Evolutionary conservation across 2,113 vertebrate species (phyloP), one percentile per base, ranked within the genome.

Genomic region (Pseudonaja textilis): DNA sequence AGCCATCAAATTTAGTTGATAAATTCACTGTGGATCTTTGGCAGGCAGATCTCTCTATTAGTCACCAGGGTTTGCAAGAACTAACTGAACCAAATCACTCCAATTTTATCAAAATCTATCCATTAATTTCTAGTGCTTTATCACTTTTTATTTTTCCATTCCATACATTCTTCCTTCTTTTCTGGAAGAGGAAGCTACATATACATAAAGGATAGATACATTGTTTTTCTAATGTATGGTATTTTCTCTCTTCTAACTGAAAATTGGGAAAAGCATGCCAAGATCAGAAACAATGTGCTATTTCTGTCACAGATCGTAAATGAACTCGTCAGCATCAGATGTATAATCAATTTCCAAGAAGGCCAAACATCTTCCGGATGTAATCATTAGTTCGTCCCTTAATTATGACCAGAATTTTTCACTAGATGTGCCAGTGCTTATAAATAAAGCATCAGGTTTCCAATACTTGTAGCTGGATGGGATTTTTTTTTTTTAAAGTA

Each of bases 171-270:
- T 95, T 96, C 93, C 93, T 95, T 93, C 81, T 95, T 93, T 96
- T 92, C 95, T 95, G 93, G 94, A 96, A 85, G 94, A 97, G 93
- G 94, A 96, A 97, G 93, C 94, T 74, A 74, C 1, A 26, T 85
- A 0, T 92, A 95, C 91, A 94, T 96, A 96, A 97, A 96, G 95
- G 57, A 96, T 92, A 96, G 57, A 96, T 93, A 96, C 96, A 96
- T 95, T 96, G 87, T 87, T 90, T 91, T 95, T 90, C 90, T 55
- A 95, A 90, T 93, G 89, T 59, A 87, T 59, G 93, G 94, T 95
- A 92, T 25, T 90, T 94, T 50, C 39, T 26, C 92, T 94, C 81
- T 45, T 91, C 89, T 90, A 89, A 94, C 92, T 94, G 90, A 69
- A 95, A 94, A 64, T 92, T 95, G 91, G 95, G 93, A 92, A 94